Evolutionary conservation across 2,113 vertebrate genomes (phyloP).

Genomic region (Poecilia latipinna): DNA sequence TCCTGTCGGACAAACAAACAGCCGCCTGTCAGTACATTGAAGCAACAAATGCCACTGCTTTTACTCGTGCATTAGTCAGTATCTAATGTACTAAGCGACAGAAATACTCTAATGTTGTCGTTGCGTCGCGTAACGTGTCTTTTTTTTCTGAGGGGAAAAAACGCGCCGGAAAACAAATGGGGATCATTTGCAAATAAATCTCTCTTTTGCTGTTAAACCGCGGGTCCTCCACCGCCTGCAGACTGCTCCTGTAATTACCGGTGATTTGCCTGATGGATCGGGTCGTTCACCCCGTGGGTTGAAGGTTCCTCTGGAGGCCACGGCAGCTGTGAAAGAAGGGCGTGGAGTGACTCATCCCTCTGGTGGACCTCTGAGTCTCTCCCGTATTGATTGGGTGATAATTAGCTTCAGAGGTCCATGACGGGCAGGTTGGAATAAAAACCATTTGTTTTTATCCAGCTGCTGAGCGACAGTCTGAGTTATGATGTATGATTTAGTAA

Average conservation of each 20-base stretch:
- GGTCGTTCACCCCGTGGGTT: slow-evolving; percentile 1
- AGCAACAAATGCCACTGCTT: neutral
- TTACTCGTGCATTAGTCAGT: neutral
- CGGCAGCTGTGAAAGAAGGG: neutral
- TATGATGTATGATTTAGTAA: neutral
- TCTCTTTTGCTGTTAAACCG: slow-evolving; percentile 29
- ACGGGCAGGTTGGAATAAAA: neutral
- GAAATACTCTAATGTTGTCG: neutral
- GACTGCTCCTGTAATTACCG: slow-evolving; percentile 38
- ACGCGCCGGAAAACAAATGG: slow-evolving; percentile 30
- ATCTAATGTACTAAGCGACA: neutral
- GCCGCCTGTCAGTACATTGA: neutral
- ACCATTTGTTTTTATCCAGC: neutral
- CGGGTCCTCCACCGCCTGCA: slow-evolving; percentile 1
- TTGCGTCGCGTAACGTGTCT: neutral
- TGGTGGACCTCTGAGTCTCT: neutral
- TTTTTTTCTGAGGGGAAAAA: neutral
- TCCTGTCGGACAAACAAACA: neutral
- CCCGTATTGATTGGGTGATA: slow-evolving; percentile 12
- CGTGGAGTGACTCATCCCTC: slow-evolving; percentile 13
- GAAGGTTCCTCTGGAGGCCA: slow-evolving; percentile 17
- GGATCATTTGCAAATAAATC: slow-evolving; percentile 46
- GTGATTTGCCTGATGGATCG: slow-evolving; percentile 42
- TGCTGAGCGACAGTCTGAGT: neutral
- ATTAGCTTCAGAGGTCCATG: neutral